Base-by-base conservation (phyloP, 2,113 vertebrate genomes). In the Poeciliopsis turrubarensis region DNA sequence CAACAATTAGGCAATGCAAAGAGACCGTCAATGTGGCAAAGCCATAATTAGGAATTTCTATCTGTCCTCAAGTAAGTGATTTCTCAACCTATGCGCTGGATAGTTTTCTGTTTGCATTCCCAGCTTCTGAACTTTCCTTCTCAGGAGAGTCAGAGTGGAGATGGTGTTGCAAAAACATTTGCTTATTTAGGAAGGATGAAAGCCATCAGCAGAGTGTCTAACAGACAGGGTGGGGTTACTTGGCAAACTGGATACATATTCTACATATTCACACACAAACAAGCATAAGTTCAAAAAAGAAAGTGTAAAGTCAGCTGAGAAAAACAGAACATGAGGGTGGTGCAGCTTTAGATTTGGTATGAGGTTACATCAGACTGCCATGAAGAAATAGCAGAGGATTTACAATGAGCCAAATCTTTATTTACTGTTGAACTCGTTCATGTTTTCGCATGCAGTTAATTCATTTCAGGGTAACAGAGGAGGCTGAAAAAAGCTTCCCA, bases 141-240 rank as follows among this genome's bases (percentile, higher is more conserved):
- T 9, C 7, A 25, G 25, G 5, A 57, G 22, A 57, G 2, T 22
- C 51, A 76, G 44, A 47, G 44, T 47, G 44, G 44, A 47, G 44
- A 47, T 47, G 44, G 17, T 47, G 44, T 47, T 47, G 17, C 44
- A 17, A 47, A 47, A 47, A 47, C 44, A 47, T 47, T 47, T 47
- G 44, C 14, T 47, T 19, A 47, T 67, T 76, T 65, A 47, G 60
- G 60, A 17, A 32, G 34, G 73, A 71, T 77, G 76, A 80, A 70
- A 88, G 30, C 80, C 31, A 22, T 81, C 79, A 72, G 44, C 62
- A 57, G 70, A 27, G 25, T 26, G 77, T 85, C 80, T 71, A 14
- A 75, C 72, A 82, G 70, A 75, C 75, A 65, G 83, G 86, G 85
- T 73, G 87, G 84, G 71, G 80, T 60, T n/a, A 41, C 47, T 84